Base-by-base conservation (phyloP, 2,797 vertebrate species). In the Hylomyscus alleni region DNA sequence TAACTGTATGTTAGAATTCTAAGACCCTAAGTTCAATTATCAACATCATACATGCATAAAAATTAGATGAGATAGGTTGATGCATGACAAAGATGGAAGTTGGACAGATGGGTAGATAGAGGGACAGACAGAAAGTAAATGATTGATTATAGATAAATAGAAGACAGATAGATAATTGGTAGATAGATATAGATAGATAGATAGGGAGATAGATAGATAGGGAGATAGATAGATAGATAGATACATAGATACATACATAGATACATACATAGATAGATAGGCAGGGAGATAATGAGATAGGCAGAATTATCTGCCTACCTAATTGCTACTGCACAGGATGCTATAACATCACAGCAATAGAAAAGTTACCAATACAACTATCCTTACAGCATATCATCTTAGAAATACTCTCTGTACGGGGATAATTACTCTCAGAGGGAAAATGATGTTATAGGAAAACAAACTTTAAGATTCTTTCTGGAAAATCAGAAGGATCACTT, bases 361-460 rank as follows among this genome's bases (percentile, higher is more conserved):
- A 69, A 60, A 83, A 52, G 62, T n/a, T 69, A 50, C 40, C 40
- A 84, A 29, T 31, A 47, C 31, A 85, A 56, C 54, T 31, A 60
- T 15, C 31, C 26, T 52, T 50, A 62, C 26, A 40, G 14, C 67
- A 50, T 24, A 15, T 12, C 62, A 47, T 72, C 62, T 15, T 73
- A 22, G 19, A 37, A 37, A 60, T 13, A 34, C n/a, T 8, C 31
- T 24, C 15, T 96, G 15, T 26, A 31, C 52, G 69, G 60, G 22
- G 7, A 54, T 93, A 91, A 72, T 80, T 96, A n/a, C 11, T 10
- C 58, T 76, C 13, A 24, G 54, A 89, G 62, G 75, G 40, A 56
- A 96, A 75, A 91, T 37, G 14, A 91, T 81, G 26, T 22, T 31
- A 77, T 12, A 44, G 69, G 90, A 96, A 96, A 91, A 60, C 72